A percentile compares a stretch with the other conserved stretches of the same genome.
These are phyloP conservation scores for Tarsius wallacei DNA, from an alignment of 2,797 vertebrate genomes.

Conservation along the genomic window DNA sequence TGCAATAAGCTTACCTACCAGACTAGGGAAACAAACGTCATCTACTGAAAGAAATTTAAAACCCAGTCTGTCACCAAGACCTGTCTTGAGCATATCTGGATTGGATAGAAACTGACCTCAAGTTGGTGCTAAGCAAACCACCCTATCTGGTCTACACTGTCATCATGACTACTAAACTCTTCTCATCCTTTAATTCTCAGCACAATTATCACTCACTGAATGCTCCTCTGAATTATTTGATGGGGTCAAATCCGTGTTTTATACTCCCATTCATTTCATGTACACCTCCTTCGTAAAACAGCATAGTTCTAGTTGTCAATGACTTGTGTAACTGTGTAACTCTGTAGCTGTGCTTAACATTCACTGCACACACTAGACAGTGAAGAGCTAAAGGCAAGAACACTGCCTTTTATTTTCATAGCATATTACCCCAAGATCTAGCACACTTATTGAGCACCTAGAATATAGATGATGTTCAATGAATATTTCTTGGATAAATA, in stretches of 20 bases:
- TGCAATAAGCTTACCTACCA: constrained; percentile 8
- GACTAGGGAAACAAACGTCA: neutral
- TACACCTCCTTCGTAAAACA: neutral
- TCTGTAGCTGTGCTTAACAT: neutral
- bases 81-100: neutral
- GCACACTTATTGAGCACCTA: neutral
- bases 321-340: neutral
- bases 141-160: neutral
- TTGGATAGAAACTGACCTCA: neutral
- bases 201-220: neutral
- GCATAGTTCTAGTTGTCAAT: neutral
- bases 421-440: neutral
- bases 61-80: neutral
- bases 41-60: neutral
- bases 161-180: neutral
- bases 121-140: neutral
- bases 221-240: neutral
- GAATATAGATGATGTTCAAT: neutral
- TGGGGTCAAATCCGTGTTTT: neutral
- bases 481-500: constrained; percentile 4
- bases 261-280: neutral
- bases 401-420: neutral
- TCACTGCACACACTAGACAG: neutral
- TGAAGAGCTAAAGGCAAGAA: neutral
- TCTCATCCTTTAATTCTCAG: constrained; percentile 26